Evolutionary conservation across 2,113 vertebrate genomes (phyloP).

Genomic region (Bucco capensis): DNA sequence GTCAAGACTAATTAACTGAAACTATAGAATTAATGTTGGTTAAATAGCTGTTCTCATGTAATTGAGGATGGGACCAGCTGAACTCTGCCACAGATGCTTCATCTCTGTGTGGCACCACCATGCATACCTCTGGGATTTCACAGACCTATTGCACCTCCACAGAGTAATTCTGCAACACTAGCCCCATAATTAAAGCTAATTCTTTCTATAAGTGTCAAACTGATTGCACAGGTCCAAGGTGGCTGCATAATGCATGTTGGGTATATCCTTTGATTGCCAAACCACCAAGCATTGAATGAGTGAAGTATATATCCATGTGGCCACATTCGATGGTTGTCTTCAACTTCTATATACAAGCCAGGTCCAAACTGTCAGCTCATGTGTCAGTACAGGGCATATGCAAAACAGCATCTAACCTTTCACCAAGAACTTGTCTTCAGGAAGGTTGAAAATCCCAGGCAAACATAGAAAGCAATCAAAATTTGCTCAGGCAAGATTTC

Average conservation of each 20-base stretch:
- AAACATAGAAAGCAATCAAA: conserved; percentile 3
- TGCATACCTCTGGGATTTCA: background rate
- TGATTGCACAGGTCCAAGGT: background rate
- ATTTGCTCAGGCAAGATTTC: background rate
- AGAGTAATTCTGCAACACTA: background rate
- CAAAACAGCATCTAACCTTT: background rate
- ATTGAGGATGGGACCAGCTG: background rate
- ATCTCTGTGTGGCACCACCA: background rate
- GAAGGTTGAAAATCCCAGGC: background rate
- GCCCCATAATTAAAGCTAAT: background rate
- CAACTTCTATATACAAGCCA: background rate
- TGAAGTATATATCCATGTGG: background rate
- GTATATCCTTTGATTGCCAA: background rate
- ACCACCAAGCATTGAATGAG: background rate
- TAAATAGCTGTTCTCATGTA: background rate
- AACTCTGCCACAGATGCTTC: background rate
- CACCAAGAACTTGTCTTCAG: background rate
- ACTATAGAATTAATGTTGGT: background rate
- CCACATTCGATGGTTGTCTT: background rate
- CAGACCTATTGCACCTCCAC: background rate
- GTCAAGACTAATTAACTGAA: background rate
- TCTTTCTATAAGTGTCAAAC: background rate
- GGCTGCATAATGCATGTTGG: background rate
- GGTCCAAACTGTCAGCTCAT: background rate
- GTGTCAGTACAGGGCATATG: background rate